phyloP scores from a whole-genome alignment of 2,888 invertebrate genomes.

The Thelaira solivaga region DNA sequence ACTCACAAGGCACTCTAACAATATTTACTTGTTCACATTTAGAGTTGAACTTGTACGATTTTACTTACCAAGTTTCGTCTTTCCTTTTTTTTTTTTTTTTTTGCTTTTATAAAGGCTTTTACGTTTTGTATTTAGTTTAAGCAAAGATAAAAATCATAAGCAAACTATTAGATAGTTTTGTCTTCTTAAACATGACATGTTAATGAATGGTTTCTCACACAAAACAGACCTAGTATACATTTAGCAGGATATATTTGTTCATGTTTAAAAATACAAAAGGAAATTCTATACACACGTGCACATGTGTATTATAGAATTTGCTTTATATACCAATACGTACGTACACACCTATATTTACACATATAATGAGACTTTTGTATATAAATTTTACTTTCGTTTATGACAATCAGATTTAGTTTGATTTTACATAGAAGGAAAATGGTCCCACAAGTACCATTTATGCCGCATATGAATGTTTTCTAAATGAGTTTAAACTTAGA shows the following conservation, averaged over 20 bases:
- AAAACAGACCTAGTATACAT: too few relatives aligned
- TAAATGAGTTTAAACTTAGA: too few relatives aligned
- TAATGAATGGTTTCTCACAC: slow-evolving; percentile 52
- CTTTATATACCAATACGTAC: too few relatives aligned
- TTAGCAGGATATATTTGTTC: slow-evolving; percentile 3
- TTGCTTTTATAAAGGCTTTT: neutral
- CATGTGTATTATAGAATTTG: too few relatives aligned
- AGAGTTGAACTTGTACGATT: neutral
- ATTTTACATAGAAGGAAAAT: neutral
- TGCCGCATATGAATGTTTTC: too few relatives aligned
- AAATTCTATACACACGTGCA: neutral
- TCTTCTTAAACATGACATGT: slow-evolving; percentile 50
- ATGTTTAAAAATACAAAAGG: neutral
- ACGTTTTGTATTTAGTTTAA: slow-evolving; percentile 3
- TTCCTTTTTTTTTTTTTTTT: too few relatives aligned
- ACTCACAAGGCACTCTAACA: neutral
- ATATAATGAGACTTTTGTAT: slow-evolving; percentile 36
- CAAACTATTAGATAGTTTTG: slow-evolving; percentile 56
- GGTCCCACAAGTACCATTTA: too few relatives aligned
- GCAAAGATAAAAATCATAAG: slow-evolving; percentile 56
- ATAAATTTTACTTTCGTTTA: slow-evolving; percentile 11
- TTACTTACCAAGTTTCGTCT: too few relatives aligned
- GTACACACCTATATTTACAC: neutral
- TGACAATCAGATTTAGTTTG: slow-evolving; percentile 7
- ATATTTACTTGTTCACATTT: neutral